Evolutionary conservation across 2,888 invertebrate species (phyloP), one percentile per base, ranked within the genome.

Genomic region (Pharmacophagus antenor): DNA sequence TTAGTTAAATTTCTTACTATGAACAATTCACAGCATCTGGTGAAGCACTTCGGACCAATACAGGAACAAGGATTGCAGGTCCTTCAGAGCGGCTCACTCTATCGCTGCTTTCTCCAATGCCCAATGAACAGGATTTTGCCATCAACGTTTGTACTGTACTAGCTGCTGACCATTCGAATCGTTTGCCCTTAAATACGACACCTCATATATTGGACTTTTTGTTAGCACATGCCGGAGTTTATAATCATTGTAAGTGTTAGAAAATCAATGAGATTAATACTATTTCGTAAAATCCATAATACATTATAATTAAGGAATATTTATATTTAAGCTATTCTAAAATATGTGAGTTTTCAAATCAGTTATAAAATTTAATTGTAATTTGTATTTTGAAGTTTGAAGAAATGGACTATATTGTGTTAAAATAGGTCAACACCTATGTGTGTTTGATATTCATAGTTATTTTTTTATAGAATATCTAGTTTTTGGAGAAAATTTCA

Each of bases 71-170:
- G 1, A 76, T 83, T 2, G 88, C 88, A 0, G 88, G 88, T 5
- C 85, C 91, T 0, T 94, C 95, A 1, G 96, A 96, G 73, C 94
- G 97, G 63, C 90, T 99, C 62, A 94, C 97, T n/a, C 91, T 98
- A 56, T 98, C 99, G 0, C 92, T 99, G 42, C 89, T 98, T 56
- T 97, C 97, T n/a, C 98, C 99, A 1, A 92, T 99, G 80, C 99
- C 99, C 6, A 99, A 99, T 84, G 99, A 99, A 83, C 98, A 99
- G 80, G 99, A 99, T 88, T 98, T 99, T 83, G 98, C 98, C 23
- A 95, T 99, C 72, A 99, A 99, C 84, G 97, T 99, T 2, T 98
- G 98, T 83, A 98, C 98, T 0, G 92, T 99, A 62, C 92, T 99
- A 69, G 98, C 98, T 6, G 98, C 98, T 69, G 99, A 99, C 76